Conservation (phyloP, 2,888 invertebrate genomes). For the Lacanobia oleracea region DNA sequence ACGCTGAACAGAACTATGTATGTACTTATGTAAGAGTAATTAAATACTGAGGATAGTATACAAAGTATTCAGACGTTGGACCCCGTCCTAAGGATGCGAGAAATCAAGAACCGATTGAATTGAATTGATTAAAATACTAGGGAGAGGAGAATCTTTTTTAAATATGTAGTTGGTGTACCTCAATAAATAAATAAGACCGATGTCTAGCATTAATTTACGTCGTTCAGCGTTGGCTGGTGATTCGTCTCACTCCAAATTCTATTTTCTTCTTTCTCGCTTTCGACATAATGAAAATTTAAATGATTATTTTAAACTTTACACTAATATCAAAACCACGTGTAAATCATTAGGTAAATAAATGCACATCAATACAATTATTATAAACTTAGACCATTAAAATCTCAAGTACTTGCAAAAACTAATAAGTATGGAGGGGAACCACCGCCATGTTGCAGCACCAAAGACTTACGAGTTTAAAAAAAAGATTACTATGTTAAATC, state of each 20-base stretch:
- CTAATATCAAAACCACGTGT: background rate
- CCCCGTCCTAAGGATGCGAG: background rate
- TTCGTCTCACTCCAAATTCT: too few species aligned
- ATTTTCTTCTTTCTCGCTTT: background rate
- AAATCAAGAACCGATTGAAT: background rate
- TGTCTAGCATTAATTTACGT: too few species aligned
- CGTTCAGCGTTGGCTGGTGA: too few species aligned
- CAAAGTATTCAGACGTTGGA: background rate
- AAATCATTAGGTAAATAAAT: background rate
- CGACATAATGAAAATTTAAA: background rate
- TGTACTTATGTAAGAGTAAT: background rate
- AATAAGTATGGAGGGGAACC: constrained; percentile 39
- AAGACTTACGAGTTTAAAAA: constrained; percentile 5
- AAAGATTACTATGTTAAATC: constrained; percentile 26
- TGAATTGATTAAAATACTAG: background rate
- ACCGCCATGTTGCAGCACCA: constrained; percentile 16
- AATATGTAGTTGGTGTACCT: too few species aligned
- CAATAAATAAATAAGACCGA: too few species aligned
- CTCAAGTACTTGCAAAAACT: constrained; percentile 12
- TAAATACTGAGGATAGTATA: background rate
- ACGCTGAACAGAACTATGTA: too few species aligned
- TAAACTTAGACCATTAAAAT: constrained; percentile 1
- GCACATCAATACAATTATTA: background rate
- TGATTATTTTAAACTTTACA: background rate
- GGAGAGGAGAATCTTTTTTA: too few species aligned